Percentiles rank a stretch among this genome's conserved stretches.
phyloP scores from a whole-genome alignment of 2,888 invertebrate species.

The Harpalus rufipes region DNA sequence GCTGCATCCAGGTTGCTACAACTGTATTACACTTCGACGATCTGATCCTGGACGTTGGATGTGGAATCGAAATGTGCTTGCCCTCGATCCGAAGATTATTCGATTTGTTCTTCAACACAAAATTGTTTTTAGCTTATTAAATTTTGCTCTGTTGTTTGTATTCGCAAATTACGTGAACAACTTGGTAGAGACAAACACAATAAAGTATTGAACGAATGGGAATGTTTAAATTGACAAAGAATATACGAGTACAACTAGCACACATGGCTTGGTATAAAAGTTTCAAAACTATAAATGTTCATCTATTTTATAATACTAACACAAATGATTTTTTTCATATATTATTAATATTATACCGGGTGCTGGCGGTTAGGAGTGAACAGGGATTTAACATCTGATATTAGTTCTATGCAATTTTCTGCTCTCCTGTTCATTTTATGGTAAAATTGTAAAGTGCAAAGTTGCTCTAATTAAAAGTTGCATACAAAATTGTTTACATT shows the following conservation, averaged over 20 bases:
- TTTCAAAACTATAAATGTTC: too few species aligned
- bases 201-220: not conserved
- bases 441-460: too few species aligned
- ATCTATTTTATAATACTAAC: too few species aligned
- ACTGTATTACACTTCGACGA: not conserved
- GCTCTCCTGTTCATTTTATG: too few species aligned
- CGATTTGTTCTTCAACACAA: conserved; percentile 21
- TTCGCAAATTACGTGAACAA: not conserved
- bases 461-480: too few species aligned
- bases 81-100: conserved; percentile 22
- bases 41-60: conserved; percentile 4
- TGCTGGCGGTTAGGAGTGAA: too few species aligned
- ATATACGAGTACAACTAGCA: not conserved
- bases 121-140: conserved; percentile 3
- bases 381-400: too few species aligned
- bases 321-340: too few species aligned
- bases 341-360: too few species aligned
- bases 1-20: conserved; percentile 24
- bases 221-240: not conserved
- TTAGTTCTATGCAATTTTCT: too few species aligned
- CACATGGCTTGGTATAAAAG: too few species aligned
- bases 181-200: not conserved
- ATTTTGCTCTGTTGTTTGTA: not conserved
- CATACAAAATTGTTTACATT: too few species aligned
- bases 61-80: conserved; percentile 28